Percentiles rank a stretch among this genome's conserved stretches.
These are phyloP conservation scores for Buathra laborator DNA, from an alignment of 2,888 invertebrate genomes.

Conservation along the genomic window DNA sequence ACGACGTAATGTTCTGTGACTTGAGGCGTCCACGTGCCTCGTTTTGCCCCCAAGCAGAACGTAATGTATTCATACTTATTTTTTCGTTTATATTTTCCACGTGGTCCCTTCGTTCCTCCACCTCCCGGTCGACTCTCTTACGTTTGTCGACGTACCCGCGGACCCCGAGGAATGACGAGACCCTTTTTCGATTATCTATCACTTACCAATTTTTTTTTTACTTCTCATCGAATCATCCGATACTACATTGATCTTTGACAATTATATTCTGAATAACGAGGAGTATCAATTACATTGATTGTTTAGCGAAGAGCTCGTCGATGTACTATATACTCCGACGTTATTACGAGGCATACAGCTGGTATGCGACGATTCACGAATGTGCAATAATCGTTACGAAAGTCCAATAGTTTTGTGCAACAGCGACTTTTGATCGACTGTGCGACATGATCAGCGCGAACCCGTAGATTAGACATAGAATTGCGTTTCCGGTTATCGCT, in stretches of 20 bases:
- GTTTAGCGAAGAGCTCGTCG: conserved; percentile 37
- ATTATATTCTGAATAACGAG: conserved; percentile 44
- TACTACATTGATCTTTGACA: conserved; percentile 1
- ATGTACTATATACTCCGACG: no score
- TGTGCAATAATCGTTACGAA: conserved; percentile 64
- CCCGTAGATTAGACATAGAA: conserved; percentile 25
- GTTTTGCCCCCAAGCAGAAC: background rate
- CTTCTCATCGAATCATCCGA: conserved; percentile 2
- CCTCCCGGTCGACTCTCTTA: background rate
- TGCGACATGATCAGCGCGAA: conserved; percentile 47
- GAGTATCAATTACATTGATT: conserved; percentile 65
- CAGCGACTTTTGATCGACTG: conserved; percentile 57
- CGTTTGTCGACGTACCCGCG: background rate
- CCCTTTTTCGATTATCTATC: conserved; percentile 32
- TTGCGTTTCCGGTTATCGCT: conserved; percentile 43
- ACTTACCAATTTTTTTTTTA: conserved; percentile 27
- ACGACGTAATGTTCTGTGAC: conserved; percentile 11
- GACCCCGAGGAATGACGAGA: conserved; percentile 23
- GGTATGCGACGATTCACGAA: conserved; percentile 31
- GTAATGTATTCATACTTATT: conserved; percentile 6
- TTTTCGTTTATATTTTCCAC: conserved; percentile 15
- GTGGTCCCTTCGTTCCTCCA: background rate
- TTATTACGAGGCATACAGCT: background rate
- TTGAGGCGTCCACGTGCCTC: conserved; percentile 13
- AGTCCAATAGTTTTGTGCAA: conserved; percentile 62